Evolutionary conservation across 2,888 invertebrate genomes (phyloP), one percentile per base, ranked within the genome.

Genomic region (Rhimphoctona megacephalus): DNA sequence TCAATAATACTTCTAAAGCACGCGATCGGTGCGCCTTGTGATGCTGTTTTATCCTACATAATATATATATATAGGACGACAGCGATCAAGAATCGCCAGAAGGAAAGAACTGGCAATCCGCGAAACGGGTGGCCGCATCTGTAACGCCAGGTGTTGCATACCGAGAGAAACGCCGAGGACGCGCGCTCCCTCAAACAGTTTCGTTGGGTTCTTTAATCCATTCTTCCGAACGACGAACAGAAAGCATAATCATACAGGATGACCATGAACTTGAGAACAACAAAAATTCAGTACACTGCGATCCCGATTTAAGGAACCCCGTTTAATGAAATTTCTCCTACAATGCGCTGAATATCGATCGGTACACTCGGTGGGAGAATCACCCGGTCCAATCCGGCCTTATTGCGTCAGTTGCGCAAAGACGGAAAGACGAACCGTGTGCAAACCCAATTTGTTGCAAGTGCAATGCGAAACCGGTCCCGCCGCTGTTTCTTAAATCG

Each of bases 121-220:
- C 86, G 81, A 85, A 82, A 85, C 82, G 86, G 85, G 85, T 85
- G 86, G 85, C 82, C 86, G 88, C 87, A 87, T 87, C 88, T 87
- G 87, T 88, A 85, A 81, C 83, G 83, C 88, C 88, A 88, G 88
- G 88, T 88, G 88, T 86, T 85, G 83, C 85, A 84, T 86, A 84
- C 85, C 85, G 81, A 78, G 73, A 76, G 80, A 82, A 83, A 81
- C 78, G 54, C 43, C 61, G 84, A 77, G 78, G 54, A 67, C 52
- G 81, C 25, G 46, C 25, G 39, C 54, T 46, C 39, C 54, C 82
- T 25, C 73, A 30, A 61, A 39, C 25, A 73, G 69, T 67, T 81
- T 84, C 80, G 17, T 46, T 69, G 43, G 73, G 49, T 64, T 57
- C 57, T 78, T 78, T 52, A 22, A 30, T 52, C 61, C 36, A 43